phyloP scores from a whole-genome alignment of 2,797 vertebrate species.

The Dicrostonyx torquatus region DNA sequence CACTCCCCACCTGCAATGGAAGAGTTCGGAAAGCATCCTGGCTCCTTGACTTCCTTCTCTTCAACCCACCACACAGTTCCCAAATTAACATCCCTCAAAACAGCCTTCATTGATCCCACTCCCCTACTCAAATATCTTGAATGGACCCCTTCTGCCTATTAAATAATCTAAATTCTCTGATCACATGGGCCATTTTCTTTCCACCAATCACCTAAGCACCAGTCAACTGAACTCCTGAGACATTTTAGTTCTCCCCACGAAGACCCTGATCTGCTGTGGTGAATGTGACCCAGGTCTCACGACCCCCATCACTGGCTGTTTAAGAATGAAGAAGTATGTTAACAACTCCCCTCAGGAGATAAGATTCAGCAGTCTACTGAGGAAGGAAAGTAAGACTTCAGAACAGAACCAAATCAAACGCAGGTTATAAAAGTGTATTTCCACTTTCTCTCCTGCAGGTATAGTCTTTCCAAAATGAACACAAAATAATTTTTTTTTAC shows the following conservation, averaged over 20 bases:
- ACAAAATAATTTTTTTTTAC: constrained; percentile 85
- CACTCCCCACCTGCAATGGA: background rate
- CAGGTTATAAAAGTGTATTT: constrained; percentile 12
- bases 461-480: background rate
- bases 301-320: background rate
- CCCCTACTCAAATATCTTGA: background rate
- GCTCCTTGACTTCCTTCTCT: background rate
- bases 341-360: background rate
- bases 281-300: background rate
- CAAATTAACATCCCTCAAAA: constrained; percentile 34
- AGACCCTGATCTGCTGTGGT: background rate
- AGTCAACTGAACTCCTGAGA: background rate
- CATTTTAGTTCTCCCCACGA: background rate
- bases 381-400: constrained; percentile 27
- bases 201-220: background rate
- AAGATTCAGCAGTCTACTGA: background rate
- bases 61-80: background rate
- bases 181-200: background rate
- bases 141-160: background rate
- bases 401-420: constrained; percentile 38
- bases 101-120: background rate
- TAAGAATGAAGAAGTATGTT: background rate
- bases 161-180: constrained; percentile 26
- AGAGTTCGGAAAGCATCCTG: background rate
- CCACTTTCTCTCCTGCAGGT: constrained; percentile 28